Percentiles rank a stretch among this genome's conserved stretches.
Conservation (phyloP, 2,888 invertebrate genomes). For the Sminthurides aquaticus region DNA sequence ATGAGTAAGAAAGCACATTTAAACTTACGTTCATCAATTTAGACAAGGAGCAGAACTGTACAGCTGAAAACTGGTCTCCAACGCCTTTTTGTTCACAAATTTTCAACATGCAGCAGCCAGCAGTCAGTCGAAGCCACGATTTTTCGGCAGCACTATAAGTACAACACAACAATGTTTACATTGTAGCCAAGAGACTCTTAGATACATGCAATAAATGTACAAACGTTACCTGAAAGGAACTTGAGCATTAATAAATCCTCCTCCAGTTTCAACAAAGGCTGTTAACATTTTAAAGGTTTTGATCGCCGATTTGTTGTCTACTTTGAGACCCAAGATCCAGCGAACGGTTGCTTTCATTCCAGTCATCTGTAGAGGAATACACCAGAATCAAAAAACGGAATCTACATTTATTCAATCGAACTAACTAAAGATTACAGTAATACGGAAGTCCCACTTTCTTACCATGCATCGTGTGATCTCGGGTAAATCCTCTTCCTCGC, state of each 20-base stretch:
- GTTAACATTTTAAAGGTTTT: constrained; percentile 91
- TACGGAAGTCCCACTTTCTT: constrained; percentile 11
- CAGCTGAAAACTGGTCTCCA: constrained; percentile 86
- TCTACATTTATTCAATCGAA: no score
- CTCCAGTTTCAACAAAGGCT: constrained; percentile 87
- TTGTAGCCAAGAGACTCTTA: constrained; percentile 16
- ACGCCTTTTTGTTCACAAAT: constrained; percentile 95
- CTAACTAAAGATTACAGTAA: background rate
- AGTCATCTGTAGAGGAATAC: constrained; percentile 55
- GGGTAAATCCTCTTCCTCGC: constrained; percentile 74
- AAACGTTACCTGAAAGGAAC: constrained; percentile 38
- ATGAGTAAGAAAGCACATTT: background rate
- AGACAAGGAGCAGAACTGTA: constrained; percentile 89
- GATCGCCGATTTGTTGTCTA: constrained; percentile 77
- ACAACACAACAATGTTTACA: constrained; percentile 45
- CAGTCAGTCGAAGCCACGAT: constrained; percentile 84
- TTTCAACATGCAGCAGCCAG: constrained; percentile 92
- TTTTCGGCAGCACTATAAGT: constrained; percentile 83
- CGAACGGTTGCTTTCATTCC: constrained; percentile 94
- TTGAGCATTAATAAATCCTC: constrained; percentile 58
- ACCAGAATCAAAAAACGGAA: background rate
- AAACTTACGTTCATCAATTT: constrained; percentile 72
- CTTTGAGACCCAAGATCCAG: constrained; percentile 85
- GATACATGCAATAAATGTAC: constrained; percentile 3
- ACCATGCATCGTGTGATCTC: constrained; percentile 87